Evolutionary conservation across 2,888 invertebrate genomes (phyloP).

Genomic region (Parelbella ahira): DNA sequence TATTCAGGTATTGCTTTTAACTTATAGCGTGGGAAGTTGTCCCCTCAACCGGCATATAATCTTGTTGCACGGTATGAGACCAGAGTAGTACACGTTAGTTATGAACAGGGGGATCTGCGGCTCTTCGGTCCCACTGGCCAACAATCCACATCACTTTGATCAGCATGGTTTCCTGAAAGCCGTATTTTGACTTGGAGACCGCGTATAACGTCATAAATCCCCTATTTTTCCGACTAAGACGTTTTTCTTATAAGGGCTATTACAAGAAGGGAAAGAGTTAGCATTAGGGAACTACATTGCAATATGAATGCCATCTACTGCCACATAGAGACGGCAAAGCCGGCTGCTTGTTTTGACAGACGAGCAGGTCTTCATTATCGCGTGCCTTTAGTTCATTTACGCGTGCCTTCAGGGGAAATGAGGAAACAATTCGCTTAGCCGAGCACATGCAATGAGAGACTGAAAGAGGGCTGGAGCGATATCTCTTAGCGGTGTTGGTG

Average conservation of each 20-base stretch:
- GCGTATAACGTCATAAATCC: no score
- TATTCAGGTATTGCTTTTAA: neutral
- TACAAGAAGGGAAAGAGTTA: no score
- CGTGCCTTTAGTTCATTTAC: conserved; percentile 4
- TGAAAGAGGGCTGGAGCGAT: neutral
- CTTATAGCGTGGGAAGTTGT: neutral
- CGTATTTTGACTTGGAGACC: no score
- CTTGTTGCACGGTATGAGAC: conserved; percentile 1
- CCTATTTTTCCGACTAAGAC: no score
- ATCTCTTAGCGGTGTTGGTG: neutral
- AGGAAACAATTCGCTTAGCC: neutral
- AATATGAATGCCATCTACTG: no score
- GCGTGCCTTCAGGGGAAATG: conserved; percentile 2
- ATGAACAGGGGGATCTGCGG: neutral
- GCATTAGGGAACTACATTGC: no score
- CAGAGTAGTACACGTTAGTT: conserved; percentile 1
- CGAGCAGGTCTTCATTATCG: conserved; percentile 7
- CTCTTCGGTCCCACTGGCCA: neutral
- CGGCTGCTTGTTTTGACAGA: no score
- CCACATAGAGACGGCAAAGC: no score
- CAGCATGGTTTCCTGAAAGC: no score
- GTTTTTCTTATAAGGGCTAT: no score
- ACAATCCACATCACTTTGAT: no score
- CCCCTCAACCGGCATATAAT: conserved; percentile 2
- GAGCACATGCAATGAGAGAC: neutral